Base-by-base conservation (phyloP, 1,140 invertebrate genomes). In the Thaumatotibia leucotreta region DNA sequence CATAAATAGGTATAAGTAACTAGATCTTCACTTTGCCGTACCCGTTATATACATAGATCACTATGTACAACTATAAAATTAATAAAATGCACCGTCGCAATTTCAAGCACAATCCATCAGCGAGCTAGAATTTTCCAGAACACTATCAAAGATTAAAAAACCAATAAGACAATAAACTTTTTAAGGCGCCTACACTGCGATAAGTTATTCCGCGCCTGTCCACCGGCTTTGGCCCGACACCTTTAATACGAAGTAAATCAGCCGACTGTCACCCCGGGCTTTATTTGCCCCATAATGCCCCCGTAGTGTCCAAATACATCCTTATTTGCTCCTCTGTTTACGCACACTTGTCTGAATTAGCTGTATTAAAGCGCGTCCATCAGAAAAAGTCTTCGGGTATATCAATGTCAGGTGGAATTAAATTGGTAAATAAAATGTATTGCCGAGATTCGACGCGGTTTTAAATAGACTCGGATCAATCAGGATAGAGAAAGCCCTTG, bases 181-280 rank as follows among this genome's bases (percentile, higher is more conserved):
- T 45, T 20, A 54, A 58, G 27, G 52, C 50, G 22, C 52, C 52
- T 27, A 27, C 50, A 54, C 24, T 8, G 23, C 52, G 52, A 14
- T 58, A 58, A 58, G 52, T 58, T 31, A 58, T 58, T 58, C 52
- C 24, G 14, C 10, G 27, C 3, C n/a, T 14, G 52, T 27, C 52
- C 52, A 27, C 24, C 52, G 52, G 52, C 22, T 58, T 58, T 58
- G 52, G 23, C 52, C 23, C 23, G 52, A 58, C 52, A 52, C 50
- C 50, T 58, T 58, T 65, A 65, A 65, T 65, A 45, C 45, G 45
- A 65, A 65, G 14, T 65, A 65, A 65, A 65, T 65, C 63, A 17
- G 24, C 17, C 24, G 49, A 52, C 49, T 65, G 63, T 54, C 63
- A 54, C n/a, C 24, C 27, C 17, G 6, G 11, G 10, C 45, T 65